Percentiles rank a stretch among this genome's conserved stretches.
Conservation (phyloP, 2,797 vertebrate genomes). For the Silurus lanzhouensis region DNA sequence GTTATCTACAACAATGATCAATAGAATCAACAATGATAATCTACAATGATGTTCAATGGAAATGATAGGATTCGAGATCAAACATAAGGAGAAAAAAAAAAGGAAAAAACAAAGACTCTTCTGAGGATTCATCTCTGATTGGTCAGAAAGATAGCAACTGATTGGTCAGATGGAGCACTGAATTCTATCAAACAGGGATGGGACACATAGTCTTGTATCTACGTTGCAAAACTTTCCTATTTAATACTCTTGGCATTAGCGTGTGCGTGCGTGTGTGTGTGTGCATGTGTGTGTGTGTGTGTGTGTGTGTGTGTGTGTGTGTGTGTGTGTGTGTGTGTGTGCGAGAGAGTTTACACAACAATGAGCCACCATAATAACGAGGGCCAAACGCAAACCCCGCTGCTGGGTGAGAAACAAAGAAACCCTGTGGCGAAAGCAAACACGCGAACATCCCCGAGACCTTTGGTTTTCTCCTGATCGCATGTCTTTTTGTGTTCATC, state of each 20-base stretch:
- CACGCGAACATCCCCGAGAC: neutral
- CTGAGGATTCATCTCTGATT: neutral
- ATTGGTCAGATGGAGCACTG: too few species aligned
- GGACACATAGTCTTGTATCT: neutral
- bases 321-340: neutral
- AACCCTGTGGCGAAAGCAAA: constrained; percentile 14
- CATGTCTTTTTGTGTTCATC: constrained; percentile 21
- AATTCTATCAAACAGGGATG: too few species aligned
- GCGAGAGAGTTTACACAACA: neutral
- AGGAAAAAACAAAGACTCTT: too few species aligned
- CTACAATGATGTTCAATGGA: too few species aligned
- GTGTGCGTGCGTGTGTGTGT: neutral
- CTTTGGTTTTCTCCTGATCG: neutral
- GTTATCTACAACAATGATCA: too few species aligned
- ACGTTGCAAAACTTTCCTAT: neutral
- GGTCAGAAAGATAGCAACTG: neutral
- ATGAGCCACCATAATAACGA: neutral
- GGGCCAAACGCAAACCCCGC: constrained; percentile 8
- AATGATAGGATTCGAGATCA: too few species aligned
- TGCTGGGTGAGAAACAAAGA: neutral
- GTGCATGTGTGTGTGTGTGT: too few species aligned
- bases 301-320: too few species aligned
- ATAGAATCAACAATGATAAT: too few species aligned
- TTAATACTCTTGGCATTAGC: neutral
- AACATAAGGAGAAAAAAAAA: too few species aligned